Conservation (phyloP, 1,140 invertebrate species). For the Zelostemma sp. region DNA sequence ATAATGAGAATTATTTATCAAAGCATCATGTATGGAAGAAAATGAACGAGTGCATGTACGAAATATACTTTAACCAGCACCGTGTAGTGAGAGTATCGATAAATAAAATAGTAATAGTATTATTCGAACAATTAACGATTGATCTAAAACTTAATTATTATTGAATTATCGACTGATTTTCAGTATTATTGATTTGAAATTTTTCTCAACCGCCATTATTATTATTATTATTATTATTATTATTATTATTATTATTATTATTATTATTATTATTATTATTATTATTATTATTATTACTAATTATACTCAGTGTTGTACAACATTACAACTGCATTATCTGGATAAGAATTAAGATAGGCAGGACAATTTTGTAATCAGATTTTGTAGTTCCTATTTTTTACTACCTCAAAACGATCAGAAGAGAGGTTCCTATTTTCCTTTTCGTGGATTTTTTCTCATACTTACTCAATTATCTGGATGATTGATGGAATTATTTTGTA, state of each 20-base stretch:
- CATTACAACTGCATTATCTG: neutral
- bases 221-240: conserved; percentile 52
- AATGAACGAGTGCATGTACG: conserved; percentile 32
- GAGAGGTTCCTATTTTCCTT: too few relatives aligned
- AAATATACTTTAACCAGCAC: conserved; percentile 67
- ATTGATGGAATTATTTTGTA: conserved; percentile 5
- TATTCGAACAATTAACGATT: conserved; percentile 57
- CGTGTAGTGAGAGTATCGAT: conserved; percentile 68
- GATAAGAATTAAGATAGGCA: neutral
- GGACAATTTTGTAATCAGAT: neutral
- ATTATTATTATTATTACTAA: conserved; percentile 49
- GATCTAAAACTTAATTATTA: conserved; percentile 51
- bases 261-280: conserved; percentile 52
- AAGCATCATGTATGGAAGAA: conserved; percentile 29
- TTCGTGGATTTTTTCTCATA: too few relatives aligned
- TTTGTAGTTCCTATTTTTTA: too few relatives aligned
- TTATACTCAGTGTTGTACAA: conserved; percentile 20
- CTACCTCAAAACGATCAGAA: too few relatives aligned
- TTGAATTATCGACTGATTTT: conserved; percentile 36
- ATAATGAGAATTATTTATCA: conserved; percentile 61
- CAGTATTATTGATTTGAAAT: conserved; percentile 42
- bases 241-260: conserved; percentile 55
- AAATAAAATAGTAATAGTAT: conserved; percentile 64
- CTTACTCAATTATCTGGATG: neutral
- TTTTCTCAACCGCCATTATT: conserved; percentile 53